phyloP scores from a whole-genome alignment of 53 echinoderm and acorn worm genomes.

The Actinopyga echinites region DNA sequence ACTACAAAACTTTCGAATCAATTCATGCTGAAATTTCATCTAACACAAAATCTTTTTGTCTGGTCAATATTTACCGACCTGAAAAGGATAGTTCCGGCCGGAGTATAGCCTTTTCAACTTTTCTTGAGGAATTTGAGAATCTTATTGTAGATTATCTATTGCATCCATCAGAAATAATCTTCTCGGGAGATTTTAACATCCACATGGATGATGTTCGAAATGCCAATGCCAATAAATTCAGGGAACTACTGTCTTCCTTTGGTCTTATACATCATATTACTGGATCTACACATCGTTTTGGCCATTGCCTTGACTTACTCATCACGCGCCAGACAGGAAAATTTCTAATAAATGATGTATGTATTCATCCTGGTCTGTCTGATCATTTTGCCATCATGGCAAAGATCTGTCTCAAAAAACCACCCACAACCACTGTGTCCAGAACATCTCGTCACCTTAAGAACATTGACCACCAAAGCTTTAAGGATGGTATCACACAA shows the following conservation, averaged over 20 bases:
- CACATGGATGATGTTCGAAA: conserved; percentile 44
- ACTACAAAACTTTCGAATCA: background rate
- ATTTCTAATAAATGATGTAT: background rate
- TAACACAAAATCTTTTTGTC: background rate
- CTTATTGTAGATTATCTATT: background rate
- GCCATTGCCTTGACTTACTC: conserved; percentile 43
- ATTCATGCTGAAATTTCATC: background rate
- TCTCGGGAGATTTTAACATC: conserved; percentile 52
- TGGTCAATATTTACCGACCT: background rate
- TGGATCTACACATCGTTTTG: conserved; percentile 20
- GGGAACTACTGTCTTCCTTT: background rate
- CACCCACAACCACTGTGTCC: background rate
- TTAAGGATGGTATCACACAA: no score
- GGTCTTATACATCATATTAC: conserved; percentile 21
- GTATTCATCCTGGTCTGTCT: background rate
- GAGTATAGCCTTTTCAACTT: background rate
- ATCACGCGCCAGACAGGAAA: background rate
- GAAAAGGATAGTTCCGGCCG: background rate
- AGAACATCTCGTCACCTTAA: background rate
- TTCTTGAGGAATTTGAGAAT: background rate
- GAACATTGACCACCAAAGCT: background rate
- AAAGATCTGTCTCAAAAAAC: background rate
- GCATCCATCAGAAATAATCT: background rate
- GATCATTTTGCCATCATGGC: background rate
- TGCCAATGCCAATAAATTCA: background rate